These are phyloP conservation scores for Pogoniulus pusillus DNA, from an alignment of 2,797 vertebrate species.

Conservation along the genomic window DNA sequence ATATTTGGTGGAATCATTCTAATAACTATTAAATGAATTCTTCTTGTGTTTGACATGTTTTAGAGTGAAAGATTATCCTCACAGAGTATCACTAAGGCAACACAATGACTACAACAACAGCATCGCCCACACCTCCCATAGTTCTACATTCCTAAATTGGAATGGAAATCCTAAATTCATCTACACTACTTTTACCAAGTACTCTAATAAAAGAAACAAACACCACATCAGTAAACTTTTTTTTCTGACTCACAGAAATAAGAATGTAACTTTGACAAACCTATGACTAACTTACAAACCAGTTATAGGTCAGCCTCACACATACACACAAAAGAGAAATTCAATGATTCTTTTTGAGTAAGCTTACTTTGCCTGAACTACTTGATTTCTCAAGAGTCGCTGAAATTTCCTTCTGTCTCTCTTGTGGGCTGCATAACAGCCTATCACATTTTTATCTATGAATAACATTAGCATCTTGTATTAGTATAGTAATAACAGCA, in stretches of 20 bases:
- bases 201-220: slow-evolving; percentile 7
- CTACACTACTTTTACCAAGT: background rate
- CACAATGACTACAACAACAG: background rate
- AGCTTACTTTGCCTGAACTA: background rate
- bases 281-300: background rate
- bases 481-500: background rate
- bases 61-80: background rate
- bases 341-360: background rate
- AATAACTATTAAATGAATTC: background rate
- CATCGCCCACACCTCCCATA: background rate
- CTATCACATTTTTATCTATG: background rate
- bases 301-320: background rate
- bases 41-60: background rate
- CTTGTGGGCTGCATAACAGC: background rate
- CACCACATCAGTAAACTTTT: background rate
- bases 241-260: background rate
- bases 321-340: too few relatives aligned
- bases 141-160: background rate
- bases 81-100: background rate
- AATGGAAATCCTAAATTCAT: background rate
- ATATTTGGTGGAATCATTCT: background rate
- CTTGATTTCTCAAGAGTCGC: slow-evolving; percentile 12
- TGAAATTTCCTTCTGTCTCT: background rate
- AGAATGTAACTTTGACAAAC: background rate
- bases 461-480: background rate